A percentile compares a stretch with the other conserved stretches of the same genome.
phyloP scores from a whole-genome alignment of 2,113 vertebrate species.

The Paracanthobrama guichenoti region DNA sequence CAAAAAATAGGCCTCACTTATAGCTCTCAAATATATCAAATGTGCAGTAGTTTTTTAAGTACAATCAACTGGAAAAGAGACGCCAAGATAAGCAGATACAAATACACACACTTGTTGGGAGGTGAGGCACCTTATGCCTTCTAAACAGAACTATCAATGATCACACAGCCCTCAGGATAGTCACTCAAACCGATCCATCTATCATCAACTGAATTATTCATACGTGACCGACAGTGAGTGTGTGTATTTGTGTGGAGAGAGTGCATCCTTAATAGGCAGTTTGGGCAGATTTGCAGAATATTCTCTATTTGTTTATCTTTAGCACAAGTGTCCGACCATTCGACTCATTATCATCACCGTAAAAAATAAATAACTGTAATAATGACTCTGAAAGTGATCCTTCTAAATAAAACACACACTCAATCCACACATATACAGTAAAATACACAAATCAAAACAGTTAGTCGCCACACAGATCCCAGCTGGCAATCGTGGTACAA shows the following conservation, averaged over 20 bases:
- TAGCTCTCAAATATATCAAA: not conserved
- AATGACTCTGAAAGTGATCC: not conserved
- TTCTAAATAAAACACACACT: slow-evolving; percentile 5
- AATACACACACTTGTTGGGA: slow-evolving; percentile 28
- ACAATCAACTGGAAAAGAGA: not conserved
- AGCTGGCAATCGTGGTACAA: slow-evolving; percentile 3
- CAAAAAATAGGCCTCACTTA: not conserved
- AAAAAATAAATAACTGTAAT: not conserved
- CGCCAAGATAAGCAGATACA: not conserved
- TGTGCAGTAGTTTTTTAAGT: not conserved
- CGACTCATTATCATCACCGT: not conserved
- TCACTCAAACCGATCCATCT: slow-evolving; percentile 40
- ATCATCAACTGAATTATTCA: slow-evolving; percentile 42
- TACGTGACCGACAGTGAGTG: slow-evolving; percentile 27
- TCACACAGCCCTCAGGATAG: slow-evolving; percentile 27
- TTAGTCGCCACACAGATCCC: slow-evolving; percentile 17
- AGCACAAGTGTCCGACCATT: not conserved
- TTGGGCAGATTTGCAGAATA: not conserved
- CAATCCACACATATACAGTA: not conserved
- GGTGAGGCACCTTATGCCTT: slow-evolving; percentile 3
- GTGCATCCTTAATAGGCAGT: slow-evolving; percentile 17
- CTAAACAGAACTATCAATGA: slow-evolving; percentile 32
- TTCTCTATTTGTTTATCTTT: slow-evolving; percentile 1
- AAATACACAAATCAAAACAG: slow-evolving; percentile 5
- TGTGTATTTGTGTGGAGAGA: slow-evolving; percentile 20